Base-by-base conservation (phyloP, 2,888 invertebrate species). In the Tribolium freemani region DNA sequence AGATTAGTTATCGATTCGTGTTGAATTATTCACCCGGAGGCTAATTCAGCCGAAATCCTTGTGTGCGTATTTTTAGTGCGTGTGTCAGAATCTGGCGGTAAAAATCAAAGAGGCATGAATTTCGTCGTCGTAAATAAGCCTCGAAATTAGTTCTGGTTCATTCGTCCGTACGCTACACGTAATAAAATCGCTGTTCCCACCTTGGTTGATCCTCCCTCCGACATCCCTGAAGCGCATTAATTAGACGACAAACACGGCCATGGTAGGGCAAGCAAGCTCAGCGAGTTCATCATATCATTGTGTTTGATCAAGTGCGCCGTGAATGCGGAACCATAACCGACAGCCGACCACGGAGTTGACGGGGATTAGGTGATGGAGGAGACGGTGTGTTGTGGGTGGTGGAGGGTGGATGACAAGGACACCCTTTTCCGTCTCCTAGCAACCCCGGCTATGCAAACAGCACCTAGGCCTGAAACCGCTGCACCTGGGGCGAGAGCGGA, bases 401-500 rank as follows among this genome's bases (percentile, higher is more conserved):
- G 16, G 26, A 26, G 64, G 71, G 48, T 58, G 72, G 72, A 76
- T 76, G 76, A 78, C 76, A 71, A 75, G 76, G 78, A 51, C 69
- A 53, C 69, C 69, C 69, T 69, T 75, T 57, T 72, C 75, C 77
- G 81, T 82, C 74, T 75, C 83, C 78, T 81, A 80, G 83, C 83
- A 82, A 83, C 82, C 73, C 75, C 77, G 74, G 77, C 79, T 80
- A 81, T 80, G 81, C 80, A 81, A 82, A 83, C 82, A 79, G 71
- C 79, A 79, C 77, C 80, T 81, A 78, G 77, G 78, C 71, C 61
- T 48, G 63, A 56, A 63, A 56, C 54, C 48, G 11, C 46, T 56
- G 60, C 69, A 69, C 69, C 69, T 69, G 69, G 69, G 69, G 69
- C 58, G 57, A 31, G 11, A 26, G 45, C 56, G 31, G 48, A 56